Evolutionary conservation across 2,113 vertebrate genomes (phyloP), one percentile per base, ranked within the genome.

Genomic region (Upupa epops): DNA sequence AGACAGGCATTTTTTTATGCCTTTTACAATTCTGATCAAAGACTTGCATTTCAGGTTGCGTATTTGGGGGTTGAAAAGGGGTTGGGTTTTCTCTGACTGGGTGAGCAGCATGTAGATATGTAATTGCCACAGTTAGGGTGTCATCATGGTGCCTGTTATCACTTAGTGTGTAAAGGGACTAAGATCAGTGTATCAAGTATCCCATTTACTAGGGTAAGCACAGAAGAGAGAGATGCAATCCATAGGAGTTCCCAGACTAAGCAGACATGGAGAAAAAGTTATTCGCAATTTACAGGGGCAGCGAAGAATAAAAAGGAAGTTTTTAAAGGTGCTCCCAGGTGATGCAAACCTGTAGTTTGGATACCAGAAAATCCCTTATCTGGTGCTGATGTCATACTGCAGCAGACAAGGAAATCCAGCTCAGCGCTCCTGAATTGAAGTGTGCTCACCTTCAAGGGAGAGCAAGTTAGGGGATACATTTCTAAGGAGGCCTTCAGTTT

Each of bases 171-270:
- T 31, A 25, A 19, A 40, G 14, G 9, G 25, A 12, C 46, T 58
- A 25, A 46, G 25, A 63, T 85, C 45, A 66, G 17, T 32, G 29
- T 42, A 21, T 59, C 61, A 65, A 82, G 42, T 45, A 46, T 28
- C 36, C n/a, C 0, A 0, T 8, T 79, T 60, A 6, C 32, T n/a
- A n/a, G n/a, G n/a, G n/a, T n/a, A n/a, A n/a, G 46, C 2, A 3
- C 3, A 12, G 40, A 36, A 78, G 48, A 60, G 31, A 20, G 26
- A 60, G 61, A 14, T 24, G 11, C 21, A 72, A 18, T 48, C 32
- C 32, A 34, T 21, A 71, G 79, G 63, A 68, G 83, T 83, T 75
- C 31, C 16, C 37, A 49, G 63, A 31, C 51, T 31, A 69, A 73
- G 55, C 37, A 84, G 70, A 19, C 6, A 28, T 42, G 18, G 11